A percentile compares a stretch with the other conserved stretches of the same genome.
phyloP scores from a whole-genome alignment of 2,888 invertebrate genomes.

The Antitype chi region DNA sequence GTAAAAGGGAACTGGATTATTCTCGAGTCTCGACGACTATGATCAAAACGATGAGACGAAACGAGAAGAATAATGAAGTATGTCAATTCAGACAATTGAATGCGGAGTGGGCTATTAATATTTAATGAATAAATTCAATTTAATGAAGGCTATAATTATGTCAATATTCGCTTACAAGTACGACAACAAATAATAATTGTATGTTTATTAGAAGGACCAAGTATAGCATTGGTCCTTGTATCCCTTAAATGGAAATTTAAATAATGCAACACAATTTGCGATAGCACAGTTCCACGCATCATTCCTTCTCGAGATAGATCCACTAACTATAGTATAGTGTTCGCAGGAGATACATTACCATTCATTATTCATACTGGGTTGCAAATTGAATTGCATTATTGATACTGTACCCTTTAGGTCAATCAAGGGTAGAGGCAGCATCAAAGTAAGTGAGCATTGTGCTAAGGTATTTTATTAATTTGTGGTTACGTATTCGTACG shows the following conservation, averaged over 20 bases:
- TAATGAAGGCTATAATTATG: conserved; percentile 1
- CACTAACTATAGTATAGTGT: not conserved
- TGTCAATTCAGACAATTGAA: conserved; percentile 44
- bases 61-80: conserved; percentile 28
- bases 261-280: not conserved
- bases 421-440: conserved; percentile 14
- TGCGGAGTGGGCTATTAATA: conserved; percentile 31
- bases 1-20: conserved; percentile 37
- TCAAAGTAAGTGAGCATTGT: conserved; percentile 1
- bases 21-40: conserved; percentile 22
- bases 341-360: conserved; percentile 27
- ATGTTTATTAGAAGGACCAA: not conserved
- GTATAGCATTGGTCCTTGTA: not conserved
- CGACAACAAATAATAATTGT: not conserved
- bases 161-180: not conserved
- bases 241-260: not conserved
- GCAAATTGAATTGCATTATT: conserved; percentile 50
- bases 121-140: conserved; percentile 36
- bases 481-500: too few species aligned
- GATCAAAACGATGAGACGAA: too few species aligned
- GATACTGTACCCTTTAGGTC: conserved; percentile 34
- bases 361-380: conserved; percentile 45
- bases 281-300: not conserved
- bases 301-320: not conserved
- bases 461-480: not conserved